Conservation (phyloP, 2,797 vertebrate genomes). For the Phoebastria nigripes region DNA sequence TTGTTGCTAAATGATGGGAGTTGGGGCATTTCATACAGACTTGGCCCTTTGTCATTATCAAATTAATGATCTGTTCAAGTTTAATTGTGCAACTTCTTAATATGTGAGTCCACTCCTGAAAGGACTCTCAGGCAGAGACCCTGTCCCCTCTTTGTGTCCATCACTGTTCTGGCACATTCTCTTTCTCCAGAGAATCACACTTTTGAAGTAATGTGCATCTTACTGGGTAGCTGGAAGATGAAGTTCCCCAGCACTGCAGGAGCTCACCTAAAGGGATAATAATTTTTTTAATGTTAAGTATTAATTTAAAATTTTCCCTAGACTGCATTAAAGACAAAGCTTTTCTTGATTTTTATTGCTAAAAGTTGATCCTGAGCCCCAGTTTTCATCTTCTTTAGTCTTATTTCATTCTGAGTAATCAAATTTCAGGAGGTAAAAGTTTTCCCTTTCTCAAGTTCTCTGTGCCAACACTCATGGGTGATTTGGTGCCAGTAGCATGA, state of each 20-base stretch:
- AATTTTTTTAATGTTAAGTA: background rate
- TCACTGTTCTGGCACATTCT: background rate
- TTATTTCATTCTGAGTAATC: background rate
- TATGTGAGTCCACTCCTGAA: background rate
- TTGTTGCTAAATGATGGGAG: background rate
- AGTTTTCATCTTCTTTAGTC: background rate
- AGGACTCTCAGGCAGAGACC: background rate
- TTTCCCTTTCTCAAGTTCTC: background rate
- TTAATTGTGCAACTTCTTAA: background rate
- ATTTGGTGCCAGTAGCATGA: background rate
- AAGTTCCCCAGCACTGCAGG: background rate
- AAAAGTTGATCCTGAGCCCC: background rate
- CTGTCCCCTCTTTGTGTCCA: background rate
- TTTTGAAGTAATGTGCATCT: background rate
- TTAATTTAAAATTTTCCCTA: background rate
- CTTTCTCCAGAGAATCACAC: background rate
- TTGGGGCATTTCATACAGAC: background rate
- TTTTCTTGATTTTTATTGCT: background rate
- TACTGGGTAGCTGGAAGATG: background rate
- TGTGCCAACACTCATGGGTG: background rate
- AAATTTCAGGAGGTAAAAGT: background rate
- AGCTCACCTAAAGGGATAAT: background rate
- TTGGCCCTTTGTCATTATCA: background rate
- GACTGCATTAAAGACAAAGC: background rate
- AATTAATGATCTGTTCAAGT: background rate